Evolutionary conservation across 2,888 invertebrate species (phyloP).

Genomic region (Epiperipatus broadwayi): DNA sequence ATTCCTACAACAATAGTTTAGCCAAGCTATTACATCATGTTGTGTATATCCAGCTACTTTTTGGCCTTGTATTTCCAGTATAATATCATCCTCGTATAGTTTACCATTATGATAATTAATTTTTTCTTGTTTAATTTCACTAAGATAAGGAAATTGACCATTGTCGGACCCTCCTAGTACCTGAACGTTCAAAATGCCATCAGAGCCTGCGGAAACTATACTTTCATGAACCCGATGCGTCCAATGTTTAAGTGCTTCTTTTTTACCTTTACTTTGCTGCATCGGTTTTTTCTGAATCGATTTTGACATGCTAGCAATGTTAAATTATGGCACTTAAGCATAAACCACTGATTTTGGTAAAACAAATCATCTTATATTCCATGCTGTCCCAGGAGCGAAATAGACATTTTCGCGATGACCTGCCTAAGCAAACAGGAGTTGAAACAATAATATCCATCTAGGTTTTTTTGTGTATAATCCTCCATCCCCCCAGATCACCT

Average conservation of each 20-base stretch:
- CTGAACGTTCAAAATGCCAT: constrained; percentile 29
- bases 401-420: no score
- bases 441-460: no score
- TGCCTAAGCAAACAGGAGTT: no score
- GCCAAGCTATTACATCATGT: constrained; percentile 34
- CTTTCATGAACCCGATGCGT: constrained; percentile 29
- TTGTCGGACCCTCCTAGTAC: constrained; percentile 35
- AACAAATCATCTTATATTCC: no score
- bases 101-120: constrained; percentile 74
- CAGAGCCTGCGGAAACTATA: constrained; percentile 28
- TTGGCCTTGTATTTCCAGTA: constrained; percentile 37
- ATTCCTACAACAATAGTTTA: constrained; percentile 36
- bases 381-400: no score
- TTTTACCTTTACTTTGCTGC: not conserved
- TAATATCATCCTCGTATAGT: constrained; percentile 25
- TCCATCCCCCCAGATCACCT: no score
- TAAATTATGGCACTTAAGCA: no score
- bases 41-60: constrained; percentile 39
- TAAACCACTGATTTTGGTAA: no score
- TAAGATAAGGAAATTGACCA: constrained; percentile 28
- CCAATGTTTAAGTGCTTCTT: constrained; percentile 30
- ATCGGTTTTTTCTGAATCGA: no score
- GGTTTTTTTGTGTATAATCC: no score
- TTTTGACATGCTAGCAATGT: no score
- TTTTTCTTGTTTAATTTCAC: constrained; percentile 23